Evolutionary conservation across 2,113 vertebrate species (phyloP), one percentile per base, ranked within the genome.

Genomic region (Lontra canadensis): DNA sequence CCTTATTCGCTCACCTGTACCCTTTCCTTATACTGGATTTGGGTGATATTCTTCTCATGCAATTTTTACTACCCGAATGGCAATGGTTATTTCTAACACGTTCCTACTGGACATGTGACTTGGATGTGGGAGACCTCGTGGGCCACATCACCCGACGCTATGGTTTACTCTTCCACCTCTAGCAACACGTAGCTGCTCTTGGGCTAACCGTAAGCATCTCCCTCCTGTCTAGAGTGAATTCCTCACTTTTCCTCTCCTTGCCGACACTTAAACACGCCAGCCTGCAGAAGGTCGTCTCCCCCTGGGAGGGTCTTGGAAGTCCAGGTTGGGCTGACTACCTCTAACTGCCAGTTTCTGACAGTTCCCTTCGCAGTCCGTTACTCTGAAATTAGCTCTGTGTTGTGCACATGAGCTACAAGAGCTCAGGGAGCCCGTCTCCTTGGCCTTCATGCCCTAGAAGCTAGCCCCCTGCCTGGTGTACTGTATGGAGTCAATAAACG

Each of bases 391-490:
- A 13, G 2, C 8, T 52, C 49, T 21, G 42, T 59, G n/a, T 9
- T 31, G 11, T 49, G 3, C 25, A n/a, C 29, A 3, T 1, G 5
- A 52, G 47, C 34, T 42, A 1, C 21, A 0, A 5, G 76, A 0
- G 4, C 39, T 25, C 15, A 1, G n/a, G 13, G 34, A 39, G 4
- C 47, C 36, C 3, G 11, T 0, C 34, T 59, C 15, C 26, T 15
- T 47, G 13, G 52, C 36, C 47, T 4, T 18, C 0, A 2, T 15
- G 5, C 6, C 65, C 44, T 20, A 86, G 88, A 23, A 42, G 20
- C 5, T 3, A n/a, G 21, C 61, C 10, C 13, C 1, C 1, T 0
- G 6, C 36, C n/a, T 25, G 29, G 26, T 1, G 0, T 4, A 23
- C 10, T 1, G 14, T 7, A 20, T 0, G 5, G 11, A 25, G 17